phyloP scores from a whole-genome alignment of 2,797 vertebrate genomes.

The Erethizon dorsatum region DNA sequence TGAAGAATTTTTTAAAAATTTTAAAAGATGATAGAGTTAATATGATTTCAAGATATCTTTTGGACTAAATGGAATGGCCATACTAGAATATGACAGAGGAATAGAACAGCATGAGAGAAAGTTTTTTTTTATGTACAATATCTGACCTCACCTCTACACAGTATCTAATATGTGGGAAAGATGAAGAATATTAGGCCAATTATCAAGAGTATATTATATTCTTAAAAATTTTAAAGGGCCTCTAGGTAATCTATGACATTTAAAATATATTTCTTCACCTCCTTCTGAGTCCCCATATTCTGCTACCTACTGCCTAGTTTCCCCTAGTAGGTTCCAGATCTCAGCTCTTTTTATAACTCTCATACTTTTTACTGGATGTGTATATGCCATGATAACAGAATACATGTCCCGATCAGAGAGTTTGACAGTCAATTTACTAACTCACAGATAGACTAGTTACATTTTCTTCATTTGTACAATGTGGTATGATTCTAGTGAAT shows the following conservation, averaged over 20 bases:
- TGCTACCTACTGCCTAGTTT: constrained; percentile 20
- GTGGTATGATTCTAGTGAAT: background rate
- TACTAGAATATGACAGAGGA: background rate
- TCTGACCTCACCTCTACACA: background rate
- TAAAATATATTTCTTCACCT: constrained; percentile 2
- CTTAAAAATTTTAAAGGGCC: constrained; percentile 40
- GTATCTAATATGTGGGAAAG: background rate
- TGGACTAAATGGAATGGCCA: background rate
- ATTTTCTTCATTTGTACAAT: constrained; percentile 61
- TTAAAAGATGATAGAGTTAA: constrained; percentile 14
- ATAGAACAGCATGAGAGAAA: background rate
- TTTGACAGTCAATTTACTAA: constrained; percentile 16
- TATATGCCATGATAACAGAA: background rate
- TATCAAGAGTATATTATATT: background rate
- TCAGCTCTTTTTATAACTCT: background rate
- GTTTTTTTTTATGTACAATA: background rate
- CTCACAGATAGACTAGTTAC: constrained; percentile 1
- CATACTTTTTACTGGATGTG: background rate
- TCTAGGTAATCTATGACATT: background rate
- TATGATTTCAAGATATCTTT: constrained; percentile 34
- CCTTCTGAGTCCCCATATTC: constrained; percentile 1
- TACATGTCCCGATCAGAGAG: background rate
- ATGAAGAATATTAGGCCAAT: background rate
- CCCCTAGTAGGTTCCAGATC: background rate
- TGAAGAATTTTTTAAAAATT: background rate